Percentiles rank a stretch among this genome's conserved stretches.
phyloP scores from a whole-genome alignment of 2,113 vertebrate genomes.

The Arenaria interpres region DNA sequence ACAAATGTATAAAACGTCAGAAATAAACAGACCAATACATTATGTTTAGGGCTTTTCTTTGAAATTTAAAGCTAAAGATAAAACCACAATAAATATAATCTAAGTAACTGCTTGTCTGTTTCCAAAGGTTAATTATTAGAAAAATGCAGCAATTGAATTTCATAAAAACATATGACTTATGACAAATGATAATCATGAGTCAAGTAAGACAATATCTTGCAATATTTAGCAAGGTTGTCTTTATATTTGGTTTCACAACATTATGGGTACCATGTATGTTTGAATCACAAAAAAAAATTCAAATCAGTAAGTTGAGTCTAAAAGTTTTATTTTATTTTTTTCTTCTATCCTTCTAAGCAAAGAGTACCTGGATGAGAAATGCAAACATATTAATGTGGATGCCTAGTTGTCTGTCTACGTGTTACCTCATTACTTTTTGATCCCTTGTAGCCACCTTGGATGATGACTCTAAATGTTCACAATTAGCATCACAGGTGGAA shows the following conservation, averaged over 20 bases:
- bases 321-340: not conserved
- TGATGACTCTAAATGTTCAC: not conserved
- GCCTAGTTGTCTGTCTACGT: not conserved
- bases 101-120: not conserved
- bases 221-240: not conserved
- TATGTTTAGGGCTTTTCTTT: not conserved
- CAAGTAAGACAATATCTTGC: not conserved
- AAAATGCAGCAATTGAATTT: not conserved
- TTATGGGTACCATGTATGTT: not conserved
- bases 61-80: not conserved
- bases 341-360: not conserved
- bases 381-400: not conserved
- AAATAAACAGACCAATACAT: not conserved
- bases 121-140: not conserved
- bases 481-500: constrained; percentile 35
- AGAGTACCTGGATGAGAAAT: not conserved
- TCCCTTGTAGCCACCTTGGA: not conserved
- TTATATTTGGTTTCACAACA: not conserved
- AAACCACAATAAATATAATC: not conserved
- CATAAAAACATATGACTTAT: not conserved
- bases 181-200: not conserved
- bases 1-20: not conserved
- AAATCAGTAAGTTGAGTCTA: not conserved
- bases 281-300: not conserved
- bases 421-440: not conserved